Evolutionary conservation across 2,888 invertebrate genomes (phyloP), one percentile per base, ranked within the genome.

Genomic region (Drosophila fungiperda): DNA sequence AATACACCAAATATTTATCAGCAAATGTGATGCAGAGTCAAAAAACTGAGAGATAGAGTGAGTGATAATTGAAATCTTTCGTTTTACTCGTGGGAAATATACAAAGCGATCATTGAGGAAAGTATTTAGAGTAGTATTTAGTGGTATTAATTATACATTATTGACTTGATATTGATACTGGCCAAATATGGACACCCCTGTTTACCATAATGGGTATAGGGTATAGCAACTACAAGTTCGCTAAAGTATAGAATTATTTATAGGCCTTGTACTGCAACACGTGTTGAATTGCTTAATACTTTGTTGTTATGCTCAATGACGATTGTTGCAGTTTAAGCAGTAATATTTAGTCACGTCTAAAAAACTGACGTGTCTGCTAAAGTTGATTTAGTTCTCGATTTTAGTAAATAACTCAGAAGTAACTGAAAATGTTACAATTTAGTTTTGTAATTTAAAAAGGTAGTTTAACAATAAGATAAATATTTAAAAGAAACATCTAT

Each of bases 211-310:
- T 52, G n/a, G 5, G 15, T 29, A 20, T n/a, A 32, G 32, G 40
- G 40, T 57, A 32, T 32, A 15, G 2, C 26, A 26, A 54, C n/a
- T n/a, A 9, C 81, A 78, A 83, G 66, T 73, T 77, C 63, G 50
- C 5, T 12, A 63, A 74, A 36, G 12, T 33, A 29, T 42, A 54
- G 42, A 36, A 33, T 49, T 36, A 23, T 15, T 17, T 23, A 59
- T 54, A 57, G 52, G 59, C 55, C 61, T 67, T 26, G 17, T 7
- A 58, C 29, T 54, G 29, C 42, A 60, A 76, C 83, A 80, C 83
- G 83, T 83, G 83, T 68, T 68, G 35, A 83, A 66, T 65, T 65
- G 45, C 58, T 65, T 52, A 53, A 65, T 55, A 66, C 65, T 75
- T 70, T 36, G 17, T 69, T 58, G 15, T 55, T 59, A 33, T 15